Evolutionary conservation across 2,888 invertebrate genomes (phyloP).

Genomic region (Odontothrips loti): DNA sequence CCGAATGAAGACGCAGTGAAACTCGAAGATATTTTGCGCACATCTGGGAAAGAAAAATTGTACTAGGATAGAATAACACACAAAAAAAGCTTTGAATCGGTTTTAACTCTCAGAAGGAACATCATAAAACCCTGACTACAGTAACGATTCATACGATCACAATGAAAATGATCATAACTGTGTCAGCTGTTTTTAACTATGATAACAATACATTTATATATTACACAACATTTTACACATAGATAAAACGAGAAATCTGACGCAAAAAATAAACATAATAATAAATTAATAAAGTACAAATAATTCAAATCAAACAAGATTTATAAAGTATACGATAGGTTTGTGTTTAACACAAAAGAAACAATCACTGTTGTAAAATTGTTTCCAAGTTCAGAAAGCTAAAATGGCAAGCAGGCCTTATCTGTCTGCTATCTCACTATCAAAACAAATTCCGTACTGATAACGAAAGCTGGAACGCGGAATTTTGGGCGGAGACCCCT

Average conservation of each 20-base stretch:
- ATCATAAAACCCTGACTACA: constrained; percentile 9
- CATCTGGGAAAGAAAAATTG: neutral
- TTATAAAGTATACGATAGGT: constrained; percentile 11
- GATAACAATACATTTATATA: constrained; percentile 23
- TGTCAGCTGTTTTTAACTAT: constrained; percentile 17
- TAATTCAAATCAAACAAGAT: constrained; percentile 19
- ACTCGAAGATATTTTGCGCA: neutral
- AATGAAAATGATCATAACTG: neutral
- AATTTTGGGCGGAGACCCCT: neutral
- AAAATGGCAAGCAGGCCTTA: constrained; percentile 14
- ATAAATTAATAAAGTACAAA: constrained; percentile 27
- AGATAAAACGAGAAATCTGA: constrained; percentile 12
- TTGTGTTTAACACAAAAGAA: constrained; percentile 27
- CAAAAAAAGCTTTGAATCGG: neutral
- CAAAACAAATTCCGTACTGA: neutral
- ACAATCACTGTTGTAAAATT: constrained; percentile 16
- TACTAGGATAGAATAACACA: neutral
- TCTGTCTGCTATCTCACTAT: constrained; percentile 17
- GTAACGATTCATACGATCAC: neutral
- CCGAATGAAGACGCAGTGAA: neutral
- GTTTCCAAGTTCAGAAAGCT: constrained; percentile 26
- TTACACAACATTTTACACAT: constrained; percentile 18
- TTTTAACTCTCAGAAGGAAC: constrained; percentile 17
- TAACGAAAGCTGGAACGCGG: constrained; percentile 12
- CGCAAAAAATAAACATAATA: constrained; percentile 23